A percentile compares a stretch with the other conserved stretches of the same genome.
Conservation (phyloP, 2,888 invertebrate genomes). For the Branchellion lobata region DNA sequence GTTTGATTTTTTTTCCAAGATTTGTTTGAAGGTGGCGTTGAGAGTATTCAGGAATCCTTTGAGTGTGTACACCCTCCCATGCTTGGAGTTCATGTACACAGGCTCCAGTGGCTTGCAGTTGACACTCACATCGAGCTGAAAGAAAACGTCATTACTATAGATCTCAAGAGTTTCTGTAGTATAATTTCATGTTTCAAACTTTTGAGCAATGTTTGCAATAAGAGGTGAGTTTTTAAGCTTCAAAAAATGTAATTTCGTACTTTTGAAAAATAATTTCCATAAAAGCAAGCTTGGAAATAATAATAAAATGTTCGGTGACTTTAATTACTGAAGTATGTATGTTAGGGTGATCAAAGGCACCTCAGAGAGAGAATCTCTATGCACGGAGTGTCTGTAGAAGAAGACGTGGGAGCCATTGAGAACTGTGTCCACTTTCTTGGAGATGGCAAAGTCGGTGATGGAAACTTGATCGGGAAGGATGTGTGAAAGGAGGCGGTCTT, state of each 20-base stretch:
- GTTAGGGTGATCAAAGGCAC: too few relatives aligned
- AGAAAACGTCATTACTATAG: too few relatives aligned
- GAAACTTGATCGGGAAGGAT: neutral
- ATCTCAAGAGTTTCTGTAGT: too few relatives aligned
- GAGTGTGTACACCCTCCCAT: slow-evolving; percentile 23
- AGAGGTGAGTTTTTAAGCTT: too few relatives aligned
- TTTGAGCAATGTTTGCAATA: too few relatives aligned
- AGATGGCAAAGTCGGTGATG: neutral
- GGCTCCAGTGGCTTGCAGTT: slow-evolving; percentile 25
- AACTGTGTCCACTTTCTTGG: neutral
- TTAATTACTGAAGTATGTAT: too few relatives aligned
- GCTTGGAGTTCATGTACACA: neutral
- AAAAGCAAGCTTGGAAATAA: too few relatives aligned
- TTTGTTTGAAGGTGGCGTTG: neutral
- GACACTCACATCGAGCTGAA: slow-evolving; percentile 12
- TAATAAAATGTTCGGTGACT: too few relatives aligned
- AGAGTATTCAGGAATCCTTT: slow-evolving; percentile 5
- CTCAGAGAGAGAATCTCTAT: too few relatives aligned
- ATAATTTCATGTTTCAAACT: too few relatives aligned
- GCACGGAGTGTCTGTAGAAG: neutral
- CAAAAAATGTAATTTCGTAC: too few relatives aligned
- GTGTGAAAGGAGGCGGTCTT: slow-evolving; percentile 12
- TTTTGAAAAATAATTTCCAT: too few relatives aligned
- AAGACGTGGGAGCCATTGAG: neutral
- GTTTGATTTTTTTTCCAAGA: neutral